phyloP scores from a whole-genome alignment of 2,888 invertebrate genomes.

The Taenaris catops region DNA sequence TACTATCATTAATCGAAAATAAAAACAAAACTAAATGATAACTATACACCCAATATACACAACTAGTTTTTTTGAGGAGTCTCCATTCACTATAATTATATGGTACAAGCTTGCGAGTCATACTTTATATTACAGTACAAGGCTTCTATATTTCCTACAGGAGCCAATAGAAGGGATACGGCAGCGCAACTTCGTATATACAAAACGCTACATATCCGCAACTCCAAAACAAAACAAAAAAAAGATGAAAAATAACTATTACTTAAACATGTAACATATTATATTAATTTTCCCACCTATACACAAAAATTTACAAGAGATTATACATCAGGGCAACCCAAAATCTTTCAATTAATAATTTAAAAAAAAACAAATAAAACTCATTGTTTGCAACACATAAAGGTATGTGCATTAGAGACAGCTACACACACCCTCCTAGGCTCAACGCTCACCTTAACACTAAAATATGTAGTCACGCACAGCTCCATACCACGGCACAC shows the following conservation, averaged over 20 bases:
- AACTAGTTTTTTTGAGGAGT: conserved; percentile 59
- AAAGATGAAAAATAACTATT: conserved; percentile 54
- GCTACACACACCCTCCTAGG: conserved; percentile 29
- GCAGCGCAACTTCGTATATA: conserved; percentile 45
- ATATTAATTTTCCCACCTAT: conserved; percentile 76
- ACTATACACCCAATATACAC: conserved; percentile 79
- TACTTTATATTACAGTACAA: conserved; percentile 62
- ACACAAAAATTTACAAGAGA: conserved; percentile 75
- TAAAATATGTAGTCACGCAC: conserved; percentile 37
- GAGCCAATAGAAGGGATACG: conserved; percentile 35
- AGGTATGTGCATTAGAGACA: conserved; percentile 24
- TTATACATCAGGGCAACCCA: conserved; percentile 61
- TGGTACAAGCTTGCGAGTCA: conserved; percentile 65
- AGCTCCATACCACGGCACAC: conserved; percentile 55
- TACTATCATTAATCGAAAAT: conserved; percentile 73
- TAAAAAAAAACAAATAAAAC: conserved; percentile 47
- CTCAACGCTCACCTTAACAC: conserved; percentile 29
- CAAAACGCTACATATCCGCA: conserved; percentile 36
- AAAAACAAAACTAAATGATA: conserved; percentile 65
- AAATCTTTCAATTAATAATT: conserved; percentile 53
- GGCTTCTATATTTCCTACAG: conserved; percentile 60
- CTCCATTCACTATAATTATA: conserved; percentile 61
- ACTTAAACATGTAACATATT: conserved; percentile 65
- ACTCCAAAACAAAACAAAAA: conserved; percentile 40
- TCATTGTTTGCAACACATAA: conserved; percentile 14